A percentile compares a stretch with the other conserved stretches of the same genome.
Conservation (phyloP, 2,113 vertebrate genomes). For the Notothenia rossii region DNA sequence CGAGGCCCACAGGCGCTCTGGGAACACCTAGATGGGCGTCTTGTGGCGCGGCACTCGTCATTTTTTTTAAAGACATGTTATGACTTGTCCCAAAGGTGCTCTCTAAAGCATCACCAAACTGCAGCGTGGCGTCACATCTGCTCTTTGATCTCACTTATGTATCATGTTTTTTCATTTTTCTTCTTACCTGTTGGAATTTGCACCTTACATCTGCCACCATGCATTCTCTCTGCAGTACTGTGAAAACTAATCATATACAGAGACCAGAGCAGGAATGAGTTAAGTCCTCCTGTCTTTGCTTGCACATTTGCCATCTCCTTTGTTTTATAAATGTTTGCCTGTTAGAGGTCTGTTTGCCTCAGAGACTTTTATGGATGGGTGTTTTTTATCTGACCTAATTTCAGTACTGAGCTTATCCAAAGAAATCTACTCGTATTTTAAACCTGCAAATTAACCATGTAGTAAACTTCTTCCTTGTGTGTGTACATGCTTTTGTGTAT, state of each 20-base stretch:
- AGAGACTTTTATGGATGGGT: slow-evolving; percentile 6
- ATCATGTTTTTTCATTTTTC: slow-evolving; percentile 9
- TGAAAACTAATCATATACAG: slow-evolving; percentile 7
- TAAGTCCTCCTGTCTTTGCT: slow-evolving; percentile 25
- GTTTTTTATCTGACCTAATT: slow-evolving; percentile 47
- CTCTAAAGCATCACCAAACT: slow-evolving; percentile 17
- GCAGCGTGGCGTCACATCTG: neutral
- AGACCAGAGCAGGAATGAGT: slow-evolving; percentile 35
- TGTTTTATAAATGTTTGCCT: slow-evolving; percentile 35
- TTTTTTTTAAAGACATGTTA: slow-evolving; percentile 31
- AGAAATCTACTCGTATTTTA: neutral
- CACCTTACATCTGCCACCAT: neutral
- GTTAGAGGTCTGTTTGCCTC: slow-evolving; percentile 32
- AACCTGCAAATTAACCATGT: neutral
- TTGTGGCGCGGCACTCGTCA: slow-evolving; percentile 17
- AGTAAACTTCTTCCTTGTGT: neutral
- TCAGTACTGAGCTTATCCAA: slow-evolving; percentile 5
- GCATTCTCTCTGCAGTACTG: slow-evolving; percentile 9
- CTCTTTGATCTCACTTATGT: neutral
- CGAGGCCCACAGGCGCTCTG: slow-evolving; percentile 40
- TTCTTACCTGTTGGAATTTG: slow-evolving; percentile 8
- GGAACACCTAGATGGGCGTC: slow-evolving; percentile 58
- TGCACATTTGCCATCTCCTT: slow-evolving; percentile 35
- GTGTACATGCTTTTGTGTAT: neutral
- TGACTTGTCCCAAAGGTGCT: slow-evolving; percentile 30